Base-by-base conservation (phyloP, 2,113 vertebrate species). In the Drymodes brunneopygia region DNA sequence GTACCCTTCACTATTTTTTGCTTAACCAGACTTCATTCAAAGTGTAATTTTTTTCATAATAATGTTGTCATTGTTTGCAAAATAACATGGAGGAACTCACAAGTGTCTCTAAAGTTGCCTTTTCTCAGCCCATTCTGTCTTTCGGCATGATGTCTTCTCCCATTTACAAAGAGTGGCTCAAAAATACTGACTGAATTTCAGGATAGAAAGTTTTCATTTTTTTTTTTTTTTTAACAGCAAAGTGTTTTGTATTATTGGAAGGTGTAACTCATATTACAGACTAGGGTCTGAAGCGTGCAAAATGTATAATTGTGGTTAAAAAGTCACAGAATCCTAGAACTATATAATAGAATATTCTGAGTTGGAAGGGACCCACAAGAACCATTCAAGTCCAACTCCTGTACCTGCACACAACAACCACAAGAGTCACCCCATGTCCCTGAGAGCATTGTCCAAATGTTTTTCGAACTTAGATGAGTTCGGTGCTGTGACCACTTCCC, bases 1-100 rank as follows among this genome's bases (percentile, higher is more conserved):
- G 61, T 53, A 78, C 29, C 67, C 50, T 92, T 96, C 71, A 93
- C 85, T 86, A 85, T 54, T 96, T 97, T 97, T 97, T 96, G 57
- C 71, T 95, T 96, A 83, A 92, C n/a, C 28, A 91, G 48, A 91
- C 56, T 86, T 86, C 75, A 95, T 82, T 69, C 48, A 80, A 79
- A 61, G 13, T 86, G 29, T 38, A 90, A 45, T 8, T 93, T 62
- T 42, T 78, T 27, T 93, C 42, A 20, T 60, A 94, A 72, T 71
- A 64, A 87, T 48, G 23, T 73, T 93, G n/a, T 35, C 20, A 90
- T 23, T 71, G 16, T 70, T 94, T 75, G 24, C 35, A 92, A 90
- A 88, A 75, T 48, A 48, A 56, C 24, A 62, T 22, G 23, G 19
- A 77, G 47, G 57, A 83, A 65, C 12, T 50, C 45, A 82, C 20